These are phyloP conservation scores for Leptura quadrifasciata DNA, from an alignment of 2,888 invertebrate species.

Conservation along the genomic window DNA sequence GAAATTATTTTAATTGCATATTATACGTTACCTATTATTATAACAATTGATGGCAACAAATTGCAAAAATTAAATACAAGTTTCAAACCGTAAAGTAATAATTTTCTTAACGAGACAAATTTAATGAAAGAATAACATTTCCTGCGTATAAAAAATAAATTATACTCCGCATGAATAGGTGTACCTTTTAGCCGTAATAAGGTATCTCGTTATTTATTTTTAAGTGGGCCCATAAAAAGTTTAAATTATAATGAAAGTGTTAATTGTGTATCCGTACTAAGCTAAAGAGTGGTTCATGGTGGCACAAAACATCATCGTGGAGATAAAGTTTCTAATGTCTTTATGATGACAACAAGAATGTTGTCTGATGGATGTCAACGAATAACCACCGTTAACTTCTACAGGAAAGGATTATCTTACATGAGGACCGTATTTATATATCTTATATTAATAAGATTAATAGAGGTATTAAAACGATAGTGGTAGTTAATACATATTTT, in stretches of 20 bases:
- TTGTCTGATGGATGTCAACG: conserved; percentile 34
- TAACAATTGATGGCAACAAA: neutral
- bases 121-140: neutral
- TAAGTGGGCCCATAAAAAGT: conserved; percentile 23
- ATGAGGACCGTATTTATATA: conserved; percentile 14
- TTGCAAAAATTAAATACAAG: neutral
- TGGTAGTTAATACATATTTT: neutral
- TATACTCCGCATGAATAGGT: neutral
- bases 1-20: too few species aligned
- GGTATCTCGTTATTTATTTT: conserved; percentile 16
- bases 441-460: conserved; percentile 27
- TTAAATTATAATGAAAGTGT: conserved; percentile 17
- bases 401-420: conserved; percentile 23
- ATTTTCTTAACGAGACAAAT: neutral
- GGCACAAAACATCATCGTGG: conserved; percentile 37
- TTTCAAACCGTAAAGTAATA: neutral
- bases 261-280: conserved; percentile 23
- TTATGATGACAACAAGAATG: conserved; percentile 37
- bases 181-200: conserved; percentile 1
- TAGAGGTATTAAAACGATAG: conserved; percentile 10
- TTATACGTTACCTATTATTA: too few species aligned
- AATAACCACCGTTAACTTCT: conserved; percentile 40
- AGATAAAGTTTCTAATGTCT: conserved; percentile 39
- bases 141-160: conserved; percentile 1
- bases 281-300: conserved; percentile 15